Percentiles rank a stretch among this genome's conserved stretches.
Conservation (phyloP, 2,113 vertebrate genomes). For the Alligator mississippiensis region DNA sequence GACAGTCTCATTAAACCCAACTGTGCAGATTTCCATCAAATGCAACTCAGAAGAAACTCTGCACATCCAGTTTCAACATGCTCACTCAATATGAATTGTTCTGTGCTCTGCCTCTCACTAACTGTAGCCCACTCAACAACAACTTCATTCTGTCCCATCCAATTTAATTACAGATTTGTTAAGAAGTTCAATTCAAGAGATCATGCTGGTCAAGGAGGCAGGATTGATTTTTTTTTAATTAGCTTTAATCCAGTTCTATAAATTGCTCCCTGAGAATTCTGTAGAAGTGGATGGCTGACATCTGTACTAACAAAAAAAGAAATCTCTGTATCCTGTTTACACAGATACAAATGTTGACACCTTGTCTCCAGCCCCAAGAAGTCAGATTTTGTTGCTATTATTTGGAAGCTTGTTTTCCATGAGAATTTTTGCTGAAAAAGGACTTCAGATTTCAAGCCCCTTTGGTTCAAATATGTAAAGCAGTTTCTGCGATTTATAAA, state of each 20-base stretch:
- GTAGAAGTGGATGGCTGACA: background rate
- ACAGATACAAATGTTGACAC: background rate
- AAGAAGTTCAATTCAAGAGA: background rate
- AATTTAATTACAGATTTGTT: background rate
- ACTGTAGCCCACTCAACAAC: background rate
- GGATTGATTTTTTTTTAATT: constrained; percentile 14
- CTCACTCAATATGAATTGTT: background rate
- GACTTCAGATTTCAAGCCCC: background rate
- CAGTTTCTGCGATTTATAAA: background rate
- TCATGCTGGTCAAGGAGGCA: background rate
- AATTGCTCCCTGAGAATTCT: constrained; percentile 11
- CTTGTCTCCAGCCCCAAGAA: background rate
- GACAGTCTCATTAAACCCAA: background rate
- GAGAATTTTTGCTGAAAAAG: background rate
- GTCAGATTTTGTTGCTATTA: background rate
- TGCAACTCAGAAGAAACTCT: background rate
- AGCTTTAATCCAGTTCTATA: constrained; percentile 28
- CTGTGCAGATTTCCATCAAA: background rate
- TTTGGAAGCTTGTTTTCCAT: background rate
- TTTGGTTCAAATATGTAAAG: background rate
- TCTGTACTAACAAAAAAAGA: background rate
- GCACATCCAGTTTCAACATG: background rate
- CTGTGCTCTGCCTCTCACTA: background rate
- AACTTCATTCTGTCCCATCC: background rate
- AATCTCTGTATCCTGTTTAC: background rate